These are phyloP conservation scores for Chamaetylas fuelleborni DNA, from an alignment of 2,113 vertebrate genomes.

Conservation along the genomic window DNA sequence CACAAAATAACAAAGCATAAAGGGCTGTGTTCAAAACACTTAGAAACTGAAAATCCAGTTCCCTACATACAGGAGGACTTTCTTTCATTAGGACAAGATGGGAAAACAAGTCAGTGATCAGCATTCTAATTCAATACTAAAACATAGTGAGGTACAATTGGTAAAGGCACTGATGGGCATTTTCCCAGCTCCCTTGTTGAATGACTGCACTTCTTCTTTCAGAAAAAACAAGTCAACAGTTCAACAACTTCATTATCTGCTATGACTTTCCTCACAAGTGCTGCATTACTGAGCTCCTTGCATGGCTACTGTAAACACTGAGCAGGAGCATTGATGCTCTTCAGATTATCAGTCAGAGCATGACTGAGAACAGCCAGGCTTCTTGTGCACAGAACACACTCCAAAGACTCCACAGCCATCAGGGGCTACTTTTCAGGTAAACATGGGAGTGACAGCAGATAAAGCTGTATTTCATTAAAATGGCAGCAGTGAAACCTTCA, in stretches of 20 bases:
- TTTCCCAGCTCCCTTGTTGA: conserved; percentile 21
- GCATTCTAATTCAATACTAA: conserved; percentile 4
- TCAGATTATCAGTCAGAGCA: neutral
- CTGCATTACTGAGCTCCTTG: neutral
- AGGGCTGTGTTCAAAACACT: neutral
- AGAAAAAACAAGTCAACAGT: neutral
- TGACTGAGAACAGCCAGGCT: neutral
- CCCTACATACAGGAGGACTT: neutral
- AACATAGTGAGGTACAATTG: neutral
- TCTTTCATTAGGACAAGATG: conserved; percentile 12
- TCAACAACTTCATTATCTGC: neutral
- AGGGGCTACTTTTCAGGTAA: neutral
- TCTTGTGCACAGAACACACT: neutral
- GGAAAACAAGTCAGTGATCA: neutral
- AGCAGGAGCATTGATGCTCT: neutral
- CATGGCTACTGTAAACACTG: neutral
- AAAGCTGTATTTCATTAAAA: neutral
- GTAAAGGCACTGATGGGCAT: neutral
- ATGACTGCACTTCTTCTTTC: neutral
- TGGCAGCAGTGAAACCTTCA: neutral
- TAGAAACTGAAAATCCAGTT: neutral
- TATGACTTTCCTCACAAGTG: neutral
- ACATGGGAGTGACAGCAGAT: neutral
- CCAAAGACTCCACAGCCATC: neutral
- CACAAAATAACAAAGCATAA: neutral